Conservation (phyloP, 1,140 invertebrate species). For the Bombus cullumanus region DNA sequence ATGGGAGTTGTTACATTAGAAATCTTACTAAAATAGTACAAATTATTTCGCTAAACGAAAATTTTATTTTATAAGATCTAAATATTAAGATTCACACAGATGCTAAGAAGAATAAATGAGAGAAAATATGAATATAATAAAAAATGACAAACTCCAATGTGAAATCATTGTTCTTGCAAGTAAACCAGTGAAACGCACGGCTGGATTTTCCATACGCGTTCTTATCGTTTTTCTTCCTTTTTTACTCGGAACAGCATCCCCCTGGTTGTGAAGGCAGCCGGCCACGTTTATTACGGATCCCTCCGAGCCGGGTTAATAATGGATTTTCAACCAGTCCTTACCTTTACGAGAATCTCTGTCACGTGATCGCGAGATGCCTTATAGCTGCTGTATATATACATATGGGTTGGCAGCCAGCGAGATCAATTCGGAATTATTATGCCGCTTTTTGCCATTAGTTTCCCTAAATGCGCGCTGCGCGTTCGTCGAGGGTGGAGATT, state of each 20-base stretch:
- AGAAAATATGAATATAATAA: not conserved
- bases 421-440: conserved; percentile 71
- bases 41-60: no score
- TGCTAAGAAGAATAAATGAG: not conserved
- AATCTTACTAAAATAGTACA: no score
- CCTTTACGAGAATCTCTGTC: conserved; percentile 77
- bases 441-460: conserved; percentile 77
- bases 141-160: not conserved
- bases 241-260: not conserved
- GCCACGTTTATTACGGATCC: conserved; percentile 72
- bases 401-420: conserved; percentile 57
- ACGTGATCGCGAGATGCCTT: conserved; percentile 69
- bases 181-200: not conserved
- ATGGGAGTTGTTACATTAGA: no score
- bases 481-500: conserved; percentile 38
- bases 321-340: conserved; percentile 79
- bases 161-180: not conserved
- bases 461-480: conserved; percentile 75
- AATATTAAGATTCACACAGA: not conserved
- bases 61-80: no score
- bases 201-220: not conserved
- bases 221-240: not conserved
- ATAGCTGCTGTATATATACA: conserved; percentile 77
- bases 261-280: conserved; percentile 49
- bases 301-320: conserved; percentile 76